These are phyloP conservation scores for Tenualosa thibaudeaui DNA, from an alignment of 2,797 vertebrate genomes.

Conservation along the genomic window DNA sequence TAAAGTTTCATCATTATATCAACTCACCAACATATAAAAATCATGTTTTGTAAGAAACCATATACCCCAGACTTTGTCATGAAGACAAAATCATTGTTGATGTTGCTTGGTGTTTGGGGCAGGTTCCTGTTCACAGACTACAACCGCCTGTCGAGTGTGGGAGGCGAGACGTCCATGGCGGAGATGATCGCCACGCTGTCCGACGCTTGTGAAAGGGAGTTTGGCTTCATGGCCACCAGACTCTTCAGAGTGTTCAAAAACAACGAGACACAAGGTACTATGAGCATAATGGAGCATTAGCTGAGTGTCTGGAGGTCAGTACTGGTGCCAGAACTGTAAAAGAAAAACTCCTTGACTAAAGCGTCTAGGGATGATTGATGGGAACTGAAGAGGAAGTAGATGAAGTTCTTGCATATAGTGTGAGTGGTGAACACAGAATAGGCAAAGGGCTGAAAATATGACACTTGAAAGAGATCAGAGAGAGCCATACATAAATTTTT, in stretches of 20 bases:
- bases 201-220: constrained; percentile 95
- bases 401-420: too few species aligned
- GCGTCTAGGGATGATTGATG: too few species aligned
- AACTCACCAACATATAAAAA: too few species aligned
- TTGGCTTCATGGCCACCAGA: constrained; percentile 95
- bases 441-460: too few species aligned
- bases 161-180: constrained; percentile 97
- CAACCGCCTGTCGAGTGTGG: constrained; percentile 95
- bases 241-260: constrained; percentile 98
- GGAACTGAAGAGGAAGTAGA: too few species aligned
- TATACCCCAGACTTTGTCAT: too few species aligned
- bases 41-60: too few species aligned
- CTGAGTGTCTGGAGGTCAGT: neutral
- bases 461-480: neutral
- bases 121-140: constrained; percentile 99
- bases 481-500: neutral
- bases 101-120: constrained; percentile 10
- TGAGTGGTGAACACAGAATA: too few species aligned
- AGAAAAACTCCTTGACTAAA: too few species aligned
- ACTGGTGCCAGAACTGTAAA: too few species aligned
- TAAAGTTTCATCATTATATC: too few species aligned
- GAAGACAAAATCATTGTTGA: neutral
- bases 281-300: neutral
- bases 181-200: constrained; percentile 98
- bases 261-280: constrained; percentile 88